Percentiles rank a stretch among this genome's conserved stretches.
Conservation (phyloP, 2,797 vertebrate species). For the Gallinago stenura region DNA sequence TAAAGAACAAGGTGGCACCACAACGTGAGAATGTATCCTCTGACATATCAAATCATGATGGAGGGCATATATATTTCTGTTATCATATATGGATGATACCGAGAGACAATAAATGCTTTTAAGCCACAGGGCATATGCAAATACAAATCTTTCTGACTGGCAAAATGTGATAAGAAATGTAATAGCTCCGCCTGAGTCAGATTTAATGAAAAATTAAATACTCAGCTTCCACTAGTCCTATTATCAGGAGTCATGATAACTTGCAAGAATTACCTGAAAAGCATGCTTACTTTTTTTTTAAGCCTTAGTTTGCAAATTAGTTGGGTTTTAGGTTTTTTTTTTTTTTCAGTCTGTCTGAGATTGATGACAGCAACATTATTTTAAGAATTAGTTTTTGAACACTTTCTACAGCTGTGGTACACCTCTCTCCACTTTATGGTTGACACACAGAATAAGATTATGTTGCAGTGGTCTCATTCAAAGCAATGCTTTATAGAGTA, state of each 20-base stretch:
- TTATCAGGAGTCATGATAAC: slow-evolving; percentile 9
- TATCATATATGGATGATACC: background rate
- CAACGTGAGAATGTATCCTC: background rate
- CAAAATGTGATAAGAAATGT: slow-evolving; percentile 28
- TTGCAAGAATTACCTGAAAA: background rate
- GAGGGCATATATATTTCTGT: background rate
- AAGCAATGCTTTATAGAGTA: background rate
- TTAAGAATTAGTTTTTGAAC: background rate
- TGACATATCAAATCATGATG: slow-evolving; percentile 1
- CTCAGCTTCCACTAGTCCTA: slow-evolving; percentile 18
- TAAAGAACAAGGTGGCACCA: background rate
- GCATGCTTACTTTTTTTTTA: background rate
- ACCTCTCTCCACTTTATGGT: background rate
- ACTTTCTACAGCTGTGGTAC: background rate
- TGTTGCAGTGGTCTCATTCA: background rate
- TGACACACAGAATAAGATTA: background rate
- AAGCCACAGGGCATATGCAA: slow-evolving; percentile 41
- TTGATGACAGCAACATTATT: background rate
- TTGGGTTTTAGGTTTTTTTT: background rate
- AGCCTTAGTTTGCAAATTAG: slow-evolving; percentile 6
- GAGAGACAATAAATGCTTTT: slow-evolving; percentile 44
- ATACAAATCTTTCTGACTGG: slow-evolving; percentile 22
- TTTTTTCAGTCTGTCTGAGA: background rate
- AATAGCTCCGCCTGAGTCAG: slow-evolving; percentile 13
- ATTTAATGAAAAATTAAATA: slow-evolving; percentile 50